Conservation (phyloP, 2,797 vertebrate species). For the Micrastur ruficollis region DNA sequence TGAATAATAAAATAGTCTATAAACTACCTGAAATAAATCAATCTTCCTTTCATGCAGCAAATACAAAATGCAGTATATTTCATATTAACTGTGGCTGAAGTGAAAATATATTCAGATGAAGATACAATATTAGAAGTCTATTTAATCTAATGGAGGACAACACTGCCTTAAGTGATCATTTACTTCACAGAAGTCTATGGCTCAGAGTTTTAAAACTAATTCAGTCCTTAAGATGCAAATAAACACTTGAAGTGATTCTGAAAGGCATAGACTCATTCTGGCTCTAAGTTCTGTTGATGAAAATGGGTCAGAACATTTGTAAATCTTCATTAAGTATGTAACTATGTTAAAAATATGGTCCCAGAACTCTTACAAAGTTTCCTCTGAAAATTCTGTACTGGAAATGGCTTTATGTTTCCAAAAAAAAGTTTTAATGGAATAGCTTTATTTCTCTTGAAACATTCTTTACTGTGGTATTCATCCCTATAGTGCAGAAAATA, state of each 20-base stretch:
- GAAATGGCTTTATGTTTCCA: neutral
- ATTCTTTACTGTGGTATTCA: neutral
- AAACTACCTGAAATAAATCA: constrained; percentile 71
- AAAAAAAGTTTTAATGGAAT: neutral
- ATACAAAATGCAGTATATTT: constrained; percentile 45
- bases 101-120: constrained; percentile 48
- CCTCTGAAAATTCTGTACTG: neutral
- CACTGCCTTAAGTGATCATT: constrained; percentile 17
- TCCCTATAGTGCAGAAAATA: neutral
- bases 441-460: neutral
- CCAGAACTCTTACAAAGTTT: neutral
- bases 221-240: neutral
- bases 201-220: neutral
- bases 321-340: neutral
- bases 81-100: constrained; percentile 3
- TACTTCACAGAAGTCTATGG: neutral
- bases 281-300: neutral
- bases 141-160: neutral
- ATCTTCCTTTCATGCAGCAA: constrained; percentile 57
- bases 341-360: neutral
- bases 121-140: neutral
- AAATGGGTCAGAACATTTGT: neutral
- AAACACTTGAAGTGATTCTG: neutral
- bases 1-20: constrained; percentile 72
- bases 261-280: neutral